These are phyloP conservation scores for Aethes cnicana DNA, from an alignment of 2,888 invertebrate species.

Conservation along the genomic window DNA sequence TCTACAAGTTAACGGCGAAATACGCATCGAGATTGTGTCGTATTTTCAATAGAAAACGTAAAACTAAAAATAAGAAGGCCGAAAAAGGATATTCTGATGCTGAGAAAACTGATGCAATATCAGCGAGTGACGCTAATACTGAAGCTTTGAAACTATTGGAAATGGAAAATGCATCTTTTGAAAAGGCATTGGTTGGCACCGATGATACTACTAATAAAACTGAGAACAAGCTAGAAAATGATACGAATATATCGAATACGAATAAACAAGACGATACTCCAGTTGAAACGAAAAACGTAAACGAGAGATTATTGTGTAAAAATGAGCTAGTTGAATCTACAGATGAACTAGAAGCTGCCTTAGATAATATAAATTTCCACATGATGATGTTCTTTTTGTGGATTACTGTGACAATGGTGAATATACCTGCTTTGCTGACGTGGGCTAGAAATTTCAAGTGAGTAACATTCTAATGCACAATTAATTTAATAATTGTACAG, in stretches of 20 bases:
- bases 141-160: neutral
- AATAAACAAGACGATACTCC: no score
- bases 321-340: neutral
- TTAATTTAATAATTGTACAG: no score
- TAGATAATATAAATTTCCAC: conserved; percentile 86
- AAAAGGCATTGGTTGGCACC: neutral
- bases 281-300: no score
- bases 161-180: neutral
- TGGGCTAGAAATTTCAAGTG: conserved; percentile 92
- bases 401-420: conserved; percentile 84
- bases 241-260: no score
- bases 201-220: conserved; percentile 36
- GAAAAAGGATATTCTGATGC: conserved; percentile 5
- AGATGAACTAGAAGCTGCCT: conserved; percentile 37
- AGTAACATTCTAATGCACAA: conserved; percentile 44
- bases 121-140: neutral
- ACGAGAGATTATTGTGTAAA: neutral
- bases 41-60: conserved; percentile 48
- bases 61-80: conserved; percentile 14
- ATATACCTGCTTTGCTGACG: conserved; percentile 87
- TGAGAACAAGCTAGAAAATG: neutral
- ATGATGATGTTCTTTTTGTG: conserved; percentile 87
- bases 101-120: neutral
- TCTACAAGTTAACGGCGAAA: conserved; percentile 74
- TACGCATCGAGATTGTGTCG: conserved; percentile 57